A percentile compares a stretch with the other conserved stretches of the same genome.
Evolutionary conservation across 2,888 invertebrate species (phyloP).

Genomic region (Bellardia bayeri): DNA sequence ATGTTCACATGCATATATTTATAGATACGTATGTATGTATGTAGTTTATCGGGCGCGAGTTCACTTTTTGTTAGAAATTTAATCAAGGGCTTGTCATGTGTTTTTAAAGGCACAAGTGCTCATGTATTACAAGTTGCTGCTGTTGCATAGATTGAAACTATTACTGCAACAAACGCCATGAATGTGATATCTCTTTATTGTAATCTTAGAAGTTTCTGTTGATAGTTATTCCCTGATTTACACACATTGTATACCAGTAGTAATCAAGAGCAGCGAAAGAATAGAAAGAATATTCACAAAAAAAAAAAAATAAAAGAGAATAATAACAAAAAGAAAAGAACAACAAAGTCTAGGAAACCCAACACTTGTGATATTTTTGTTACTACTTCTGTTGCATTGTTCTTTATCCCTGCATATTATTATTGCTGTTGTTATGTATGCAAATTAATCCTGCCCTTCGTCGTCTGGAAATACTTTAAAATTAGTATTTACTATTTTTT

Average conservation of each 20-base stretch:
- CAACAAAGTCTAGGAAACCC: background rate
- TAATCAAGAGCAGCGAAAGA: conserved; percentile 22
- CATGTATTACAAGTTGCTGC: background rate
- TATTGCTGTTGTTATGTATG: conserved; percentile 1
- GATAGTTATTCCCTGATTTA: conserved; percentile 27
- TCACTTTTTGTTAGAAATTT: conserved; percentile 53
- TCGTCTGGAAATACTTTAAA: background rate
- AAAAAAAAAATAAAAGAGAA: conserved; percentile 9
- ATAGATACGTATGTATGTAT: no score
- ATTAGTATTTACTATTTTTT: no score
- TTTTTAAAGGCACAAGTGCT: conserved; percentile 25
- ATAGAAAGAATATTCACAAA: background rate
- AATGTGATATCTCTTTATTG: conserved; percentile 50
- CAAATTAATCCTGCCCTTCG: background rate
- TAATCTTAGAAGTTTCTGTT: conserved; percentile 33
- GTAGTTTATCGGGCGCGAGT: conserved; percentile 6
- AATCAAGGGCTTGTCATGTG: conserved; percentile 57
- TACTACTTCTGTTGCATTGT: conserved; percentile 13
- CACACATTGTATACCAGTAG: conserved; percentile 16
- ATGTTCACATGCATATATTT: background rate
- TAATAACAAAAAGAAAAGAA: conserved; percentile 1
- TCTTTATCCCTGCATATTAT: conserved; percentile 33
- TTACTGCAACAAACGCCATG: conserved; percentile 40
- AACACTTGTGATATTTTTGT: conserved; percentile 36
- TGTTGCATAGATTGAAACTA: conserved; percentile 37